A percentile compares a stretch with the other conserved stretches of the same genome.
Conservation (phyloP, 2,113 vertebrate genomes). For the Perca schrenkii region DNA sequence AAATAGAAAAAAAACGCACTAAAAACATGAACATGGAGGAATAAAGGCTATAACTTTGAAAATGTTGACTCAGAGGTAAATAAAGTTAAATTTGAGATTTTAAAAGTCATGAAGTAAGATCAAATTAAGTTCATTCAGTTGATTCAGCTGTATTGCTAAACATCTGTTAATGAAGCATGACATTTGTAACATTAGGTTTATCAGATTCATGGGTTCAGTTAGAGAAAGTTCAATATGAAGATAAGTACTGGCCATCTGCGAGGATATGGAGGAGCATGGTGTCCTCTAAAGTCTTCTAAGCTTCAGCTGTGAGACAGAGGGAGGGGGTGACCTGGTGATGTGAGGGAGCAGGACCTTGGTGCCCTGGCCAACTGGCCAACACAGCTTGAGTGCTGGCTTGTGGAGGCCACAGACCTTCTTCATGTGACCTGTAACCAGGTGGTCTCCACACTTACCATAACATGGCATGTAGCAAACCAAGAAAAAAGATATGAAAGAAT, state of each 20-base stretch:
- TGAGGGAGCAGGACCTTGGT: constrained; percentile 61
- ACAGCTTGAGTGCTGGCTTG: constrained; percentile 65
- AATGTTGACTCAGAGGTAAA: not conserved
- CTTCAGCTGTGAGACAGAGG: constrained; percentile 55
- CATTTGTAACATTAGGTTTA: constrained; percentile 13
- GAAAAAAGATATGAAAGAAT: not conserved
- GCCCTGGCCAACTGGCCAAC: constrained; percentile 76
- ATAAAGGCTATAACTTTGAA: not conserved
- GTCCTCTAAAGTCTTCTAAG: constrained; percentile 72
- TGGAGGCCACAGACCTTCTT: constrained; percentile 44
- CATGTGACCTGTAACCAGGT: constrained; percentile 59
- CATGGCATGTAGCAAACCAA: not conserved
- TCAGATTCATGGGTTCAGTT: constrained; percentile 37
- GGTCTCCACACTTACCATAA: constrained; percentile 18
- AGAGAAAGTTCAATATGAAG: constrained; percentile 48
- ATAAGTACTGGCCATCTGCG: constrained; percentile 69
- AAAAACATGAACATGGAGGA: not conserved
- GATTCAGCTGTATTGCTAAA: constrained; percentile 32
- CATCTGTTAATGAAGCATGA: constrained; percentile 23
- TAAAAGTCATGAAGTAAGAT: not conserved
- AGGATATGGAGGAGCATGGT: constrained; percentile 36
- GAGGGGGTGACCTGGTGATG: constrained; percentile 61
- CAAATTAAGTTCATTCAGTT: not conserved
- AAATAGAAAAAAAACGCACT: not conserved
- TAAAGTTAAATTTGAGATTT: not conserved